Evolutionary conservation across 2,797 vertebrate genomes (phyloP).

Genomic region (Somateria mollissima): DNA sequence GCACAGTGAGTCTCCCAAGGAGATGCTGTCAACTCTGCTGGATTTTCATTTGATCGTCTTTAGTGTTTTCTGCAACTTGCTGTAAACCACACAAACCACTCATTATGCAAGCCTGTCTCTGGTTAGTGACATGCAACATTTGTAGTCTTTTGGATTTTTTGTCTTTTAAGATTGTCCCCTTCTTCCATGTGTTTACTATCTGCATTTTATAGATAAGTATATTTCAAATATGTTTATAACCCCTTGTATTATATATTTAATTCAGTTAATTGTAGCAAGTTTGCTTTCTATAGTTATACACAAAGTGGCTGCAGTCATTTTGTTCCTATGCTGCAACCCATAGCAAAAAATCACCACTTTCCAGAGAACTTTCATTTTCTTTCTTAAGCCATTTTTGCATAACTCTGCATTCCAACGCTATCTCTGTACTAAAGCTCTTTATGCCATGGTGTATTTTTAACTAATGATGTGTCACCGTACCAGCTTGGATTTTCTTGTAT

Average conservation of each 20-base stretch:
- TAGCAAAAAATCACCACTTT: constrained; percentile 4
- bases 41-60: not conserved
- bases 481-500: constrained; percentile 56
- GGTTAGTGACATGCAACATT: not conserved
- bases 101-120: not conserved
- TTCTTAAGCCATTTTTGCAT: not conserved
- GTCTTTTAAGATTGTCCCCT: not conserved
- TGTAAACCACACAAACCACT: not conserved
- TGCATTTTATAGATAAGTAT: not conserved
- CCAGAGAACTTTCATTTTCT: constrained; percentile 49
- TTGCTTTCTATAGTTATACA: not conserved
- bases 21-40: not conserved
- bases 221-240: not conserved
- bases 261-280: not conserved
- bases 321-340: not conserved
- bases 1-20: not conserved
- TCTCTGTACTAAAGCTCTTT: constrained; percentile 39
- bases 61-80: not conserved
- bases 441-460: constrained; percentile 49
- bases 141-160: not conserved
- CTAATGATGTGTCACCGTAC: constrained; percentile 49
- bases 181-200: not conserved
- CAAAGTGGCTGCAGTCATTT: not conserved
- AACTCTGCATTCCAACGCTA: constrained; percentile 37
- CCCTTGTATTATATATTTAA: not conserved